Conservation (phyloP, 1,140 invertebrate genomes). For the Ostrea denselamellosa region DNA sequence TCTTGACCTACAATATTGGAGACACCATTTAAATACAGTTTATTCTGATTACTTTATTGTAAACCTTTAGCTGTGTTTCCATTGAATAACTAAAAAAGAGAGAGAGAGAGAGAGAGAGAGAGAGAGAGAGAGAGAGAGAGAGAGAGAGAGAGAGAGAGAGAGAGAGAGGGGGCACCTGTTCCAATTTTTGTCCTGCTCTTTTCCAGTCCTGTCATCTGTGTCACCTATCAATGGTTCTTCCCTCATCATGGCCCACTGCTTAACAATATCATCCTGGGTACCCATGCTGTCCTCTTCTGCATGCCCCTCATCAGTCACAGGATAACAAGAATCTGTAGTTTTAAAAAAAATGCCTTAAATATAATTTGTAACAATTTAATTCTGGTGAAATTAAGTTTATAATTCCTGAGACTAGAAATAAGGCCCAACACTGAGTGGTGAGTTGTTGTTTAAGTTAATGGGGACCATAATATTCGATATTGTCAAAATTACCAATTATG, state of each 20-base stretch:
- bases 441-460: too few relatives aligned
- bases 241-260: constrained; percentile 34
- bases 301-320: background rate
- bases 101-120: background rate
- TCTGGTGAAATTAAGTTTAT: too few relatives aligned
- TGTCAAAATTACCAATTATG: too few relatives aligned
- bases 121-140: background rate
- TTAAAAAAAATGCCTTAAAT: too few relatives aligned
- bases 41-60: background rate
- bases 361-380: too few relatives aligned
- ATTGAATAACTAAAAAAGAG: too few relatives aligned
- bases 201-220: background rate
- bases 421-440: too few relatives aligned
- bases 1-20: background rate
- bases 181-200: background rate
- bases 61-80: too few relatives aligned
- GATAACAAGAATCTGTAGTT: too few relatives aligned
- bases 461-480: too few relatives aligned
- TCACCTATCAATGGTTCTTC: background rate
- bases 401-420: too few relatives aligned
- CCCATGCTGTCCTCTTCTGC: background rate
- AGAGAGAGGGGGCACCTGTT: background rate
- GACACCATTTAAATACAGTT: background rate
- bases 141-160: background rate
- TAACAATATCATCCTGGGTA: constrained; percentile 10